Base-by-base conservation (phyloP, 2,797 vertebrate genomes). In the Pangasius macronema region DNA sequence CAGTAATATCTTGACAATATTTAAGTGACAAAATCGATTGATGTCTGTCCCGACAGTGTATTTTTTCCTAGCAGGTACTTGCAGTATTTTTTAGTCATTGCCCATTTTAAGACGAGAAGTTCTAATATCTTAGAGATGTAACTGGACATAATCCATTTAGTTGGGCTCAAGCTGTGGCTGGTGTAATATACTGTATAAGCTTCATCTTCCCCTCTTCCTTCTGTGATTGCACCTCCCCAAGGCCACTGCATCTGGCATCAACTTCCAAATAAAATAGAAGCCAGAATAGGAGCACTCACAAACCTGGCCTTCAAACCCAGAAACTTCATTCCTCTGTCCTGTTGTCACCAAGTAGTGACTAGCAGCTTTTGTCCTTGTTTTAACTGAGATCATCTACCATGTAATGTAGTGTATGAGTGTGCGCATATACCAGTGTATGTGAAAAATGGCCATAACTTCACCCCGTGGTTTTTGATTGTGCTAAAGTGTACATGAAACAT, bases 121-220 rank as follows among this genome's bases (percentile, higher is more conserved):
- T 82, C 42, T 65, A n/a, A 65, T 82, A 63, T 65, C 80, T 65
- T 51, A 49, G 11, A 82, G 27, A 82, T 20, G 27, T 82, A 46
- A 46, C 80, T 30, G 36, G 27, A 82, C 59, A 63, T 30, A 82
- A 82, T 63, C 39, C 14, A 30, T 82, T 63, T 20, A 46, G 27
- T 10, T 65, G 24, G 7, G 57, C 14, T n/a, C 9, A 81, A 42
- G 24, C 55, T 81, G 57, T 80, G 57, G 79, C 36, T 81, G 57
- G 57, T 46, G 33, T 49, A 82, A 63, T 49, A 46, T 10, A 42
- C 36, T 14, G 77, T 59, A 39, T 39, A 61, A 81, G 36, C 22
- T 61, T 61, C 16, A 42, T 5, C 33, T 81, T 42, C 33, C 11
- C 11, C 53, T 24, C 20, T 39, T 61, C 16, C 39, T 65, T 49